Conservation (phyloP, 2,797 vertebrate species). For the Paramormyrops hopkinsi region DNA sequence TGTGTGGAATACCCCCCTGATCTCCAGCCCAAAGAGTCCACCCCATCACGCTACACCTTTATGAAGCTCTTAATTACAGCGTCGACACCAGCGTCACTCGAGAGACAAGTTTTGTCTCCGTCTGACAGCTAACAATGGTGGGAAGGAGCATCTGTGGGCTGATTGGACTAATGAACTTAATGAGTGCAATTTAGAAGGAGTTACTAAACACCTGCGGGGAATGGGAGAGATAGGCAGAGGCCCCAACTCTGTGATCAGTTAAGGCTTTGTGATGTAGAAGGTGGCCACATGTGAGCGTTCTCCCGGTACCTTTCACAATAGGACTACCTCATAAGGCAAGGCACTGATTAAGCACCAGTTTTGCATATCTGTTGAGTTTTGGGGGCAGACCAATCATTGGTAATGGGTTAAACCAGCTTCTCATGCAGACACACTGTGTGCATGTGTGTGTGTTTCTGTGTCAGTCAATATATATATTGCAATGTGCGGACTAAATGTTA, state of each 20-base stretch:
- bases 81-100: not conserved
- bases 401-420: conserved; percentile 23
- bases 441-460: not conserved
- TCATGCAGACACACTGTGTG: not conserved
- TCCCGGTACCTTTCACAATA: conserved; percentile 37
- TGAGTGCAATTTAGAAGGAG: conserved; percentile 25
- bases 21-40: not conserved
- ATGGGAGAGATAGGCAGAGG: conserved; percentile 33
- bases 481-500: not conserved
- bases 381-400: conserved; percentile 18
- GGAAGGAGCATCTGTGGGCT: not conserved
- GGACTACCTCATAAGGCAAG: conserved; percentile 26
- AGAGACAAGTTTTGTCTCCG: conserved; percentile 1
- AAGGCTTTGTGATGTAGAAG: conserved; percentile 35
- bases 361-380: conserved; percentile 27
- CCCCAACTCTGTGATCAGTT: conserved; percentile 26
- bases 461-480: not conserved
- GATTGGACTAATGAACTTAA: conserved; percentile 13
- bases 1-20: not conserved
- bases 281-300: conserved; percentile 21
- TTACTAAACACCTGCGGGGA: conserved; percentile 35
- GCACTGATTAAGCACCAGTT: conserved; percentile 26
- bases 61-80: not conserved
- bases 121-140: conserved; percentile 5
- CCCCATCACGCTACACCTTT: not conserved